Evolutionary conservation across 2,113 vertebrate species (phyloP), one percentile per base, ranked within the genome.

Genomic region (Protomyctophum bolini): DNA sequence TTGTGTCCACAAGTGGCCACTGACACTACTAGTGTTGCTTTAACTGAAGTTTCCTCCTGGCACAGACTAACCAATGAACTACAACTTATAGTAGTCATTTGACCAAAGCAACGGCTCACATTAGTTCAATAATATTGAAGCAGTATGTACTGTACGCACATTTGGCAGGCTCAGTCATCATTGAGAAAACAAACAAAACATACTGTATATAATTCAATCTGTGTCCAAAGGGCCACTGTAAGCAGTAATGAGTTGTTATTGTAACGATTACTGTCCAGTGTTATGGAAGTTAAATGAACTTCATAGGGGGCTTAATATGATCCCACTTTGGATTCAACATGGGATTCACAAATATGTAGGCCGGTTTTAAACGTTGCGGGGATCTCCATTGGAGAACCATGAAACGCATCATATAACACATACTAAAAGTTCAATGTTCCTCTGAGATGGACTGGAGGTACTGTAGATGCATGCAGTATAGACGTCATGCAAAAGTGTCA

Each of bases 321-420:
- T 66, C 78, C 71, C 70, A 64, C 59, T 75, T 63, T 21, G 21
- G 21, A 21, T 21, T 41, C 33, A 41, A 41, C 72, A 63, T n/a
- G 66, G 73, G 3, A 10, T 70, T 68, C 60, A 56, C 73, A 79
- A 77, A 81, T 78, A 76, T 63, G 79, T 28, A 28, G 72, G n/a
- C 8, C 41, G 4, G 4, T 70, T 87, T 79, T 81, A 84, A 83
- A 67, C 56, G n/a, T 59, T 72, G 66, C 64, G 71, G 75, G 73
- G 80, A 83, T 79, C 58, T 66, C 48, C 15, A 72, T 83, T 75
- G 81, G 71, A 21, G 80, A 90, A 76, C 58, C 67, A 75, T 85
- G 77, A 84, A 89, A 89, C 1, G 70, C 63, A 83, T 85, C 63
- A 56, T 83, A 68, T 87, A 86, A 76, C 71, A 76, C 71, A 70